Percentiles rank a stretch among this genome's conserved stretches.
Conservation (phyloP, 2,113 vertebrate genomes). For the Heterotilapia buettikoferi region DNA sequence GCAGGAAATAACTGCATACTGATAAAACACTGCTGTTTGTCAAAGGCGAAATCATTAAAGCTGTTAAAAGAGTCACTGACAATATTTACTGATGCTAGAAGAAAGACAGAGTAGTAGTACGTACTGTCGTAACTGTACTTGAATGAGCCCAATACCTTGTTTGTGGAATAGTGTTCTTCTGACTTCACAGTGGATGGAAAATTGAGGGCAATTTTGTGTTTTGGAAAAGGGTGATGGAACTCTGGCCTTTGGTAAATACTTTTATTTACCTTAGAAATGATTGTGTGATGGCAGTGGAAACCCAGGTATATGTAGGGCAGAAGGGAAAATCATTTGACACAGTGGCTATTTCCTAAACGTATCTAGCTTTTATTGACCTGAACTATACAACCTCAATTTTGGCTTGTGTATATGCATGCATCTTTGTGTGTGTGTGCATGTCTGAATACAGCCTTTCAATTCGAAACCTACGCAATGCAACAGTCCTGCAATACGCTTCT, state of each 20-base stretch:
- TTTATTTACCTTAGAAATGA: conserved; percentile 21
- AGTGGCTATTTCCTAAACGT: not conserved
- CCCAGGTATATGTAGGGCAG: not conserved
- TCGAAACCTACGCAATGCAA: not conserved
- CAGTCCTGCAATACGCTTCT: not conserved
- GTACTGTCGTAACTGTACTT: not conserved
- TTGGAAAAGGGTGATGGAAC: not conserved
- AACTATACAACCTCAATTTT: not conserved
- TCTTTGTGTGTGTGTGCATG: not conserved
- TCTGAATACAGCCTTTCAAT: not conserved
- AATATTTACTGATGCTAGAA: not conserved
- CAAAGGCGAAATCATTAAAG: not conserved
- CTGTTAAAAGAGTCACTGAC: conserved; percentile 12
- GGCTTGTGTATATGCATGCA: not conserved
- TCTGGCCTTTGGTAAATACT: conserved; percentile 13
- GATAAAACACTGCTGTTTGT: not conserved
- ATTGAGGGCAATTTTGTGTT: not conserved
- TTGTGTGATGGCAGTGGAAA: not conserved
- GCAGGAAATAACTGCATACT: not conserved
- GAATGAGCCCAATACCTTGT: conserved; percentile 11
- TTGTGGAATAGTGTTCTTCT: not conserved
- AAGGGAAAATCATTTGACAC: not conserved
- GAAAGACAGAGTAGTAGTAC: not conserved
- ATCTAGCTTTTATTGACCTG: not conserved
- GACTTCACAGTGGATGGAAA: not conserved